These are phyloP conservation scores for Apogon talboti DNA, from an alignment of 2,797 vertebrate species.

Conservation along the genomic window DNA sequence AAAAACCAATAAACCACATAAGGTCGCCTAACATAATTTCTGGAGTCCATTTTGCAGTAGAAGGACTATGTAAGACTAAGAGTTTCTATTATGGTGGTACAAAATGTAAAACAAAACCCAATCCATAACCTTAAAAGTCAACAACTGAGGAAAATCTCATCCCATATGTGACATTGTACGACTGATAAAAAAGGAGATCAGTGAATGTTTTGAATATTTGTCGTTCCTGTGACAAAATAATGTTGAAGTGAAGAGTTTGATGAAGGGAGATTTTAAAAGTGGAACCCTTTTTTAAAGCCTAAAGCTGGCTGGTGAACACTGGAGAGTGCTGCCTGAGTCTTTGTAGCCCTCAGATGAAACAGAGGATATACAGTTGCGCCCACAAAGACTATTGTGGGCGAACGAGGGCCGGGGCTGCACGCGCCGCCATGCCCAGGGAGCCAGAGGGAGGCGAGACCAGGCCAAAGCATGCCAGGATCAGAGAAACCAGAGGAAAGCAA, in stretches of 20 bases:
- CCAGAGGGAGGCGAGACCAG: slow-evolving; percentile 71
- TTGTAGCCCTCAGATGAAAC: slow-evolving; percentile 66
- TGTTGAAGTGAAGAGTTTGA: slow-evolving; percentile 8
- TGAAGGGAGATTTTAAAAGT: slow-evolving; percentile 7
- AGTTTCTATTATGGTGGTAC: not conserved
- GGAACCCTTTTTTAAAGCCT: slow-evolving; percentile 24
- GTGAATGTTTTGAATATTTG: not conserved
- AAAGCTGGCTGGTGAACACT: slow-evolving; percentile 53
- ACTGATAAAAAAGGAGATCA: not conserved
- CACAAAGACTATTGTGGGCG: slow-evolving; percentile 64
- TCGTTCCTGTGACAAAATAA: slow-evolving; percentile 3
- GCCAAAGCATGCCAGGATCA: slow-evolving; percentile 75
- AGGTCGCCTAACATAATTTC: slow-evolving; percentile 1
- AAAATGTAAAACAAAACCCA: not conserved
- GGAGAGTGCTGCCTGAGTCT: slow-evolving; percentile 46
- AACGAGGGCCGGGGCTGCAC: slow-evolving; percentile 63
- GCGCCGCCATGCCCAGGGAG: slow-evolving; percentile 70
- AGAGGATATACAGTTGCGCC: slow-evolving; percentile 39
- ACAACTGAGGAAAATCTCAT: not conserved
- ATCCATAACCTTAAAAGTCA: not conserved
- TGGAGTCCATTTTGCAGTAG: not conserved
- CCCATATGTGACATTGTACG: not conserved
- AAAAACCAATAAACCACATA: too few relatives aligned
- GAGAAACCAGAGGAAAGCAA: slow-evolving; percentile 73
- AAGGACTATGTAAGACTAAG: not conserved